These are phyloP conservation scores for Microctenopoma steveboyesi DNA, from an alignment of 2,797 vertebrate genomes.

Conservation along the genomic window DNA sequence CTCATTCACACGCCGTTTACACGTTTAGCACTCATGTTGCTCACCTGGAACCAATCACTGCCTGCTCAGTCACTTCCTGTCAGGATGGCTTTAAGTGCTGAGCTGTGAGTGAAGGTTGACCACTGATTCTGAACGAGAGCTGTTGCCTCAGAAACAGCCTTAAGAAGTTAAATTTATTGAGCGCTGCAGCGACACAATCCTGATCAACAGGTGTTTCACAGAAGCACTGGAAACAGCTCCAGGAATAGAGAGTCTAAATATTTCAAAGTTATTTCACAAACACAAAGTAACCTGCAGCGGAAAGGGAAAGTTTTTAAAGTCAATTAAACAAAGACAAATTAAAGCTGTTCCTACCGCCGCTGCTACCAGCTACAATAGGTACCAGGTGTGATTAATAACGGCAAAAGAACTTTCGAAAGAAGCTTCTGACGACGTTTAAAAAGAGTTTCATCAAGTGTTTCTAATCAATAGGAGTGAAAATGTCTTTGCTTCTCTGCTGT, in stretches of 20 bases:
- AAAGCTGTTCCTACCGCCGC: background rate
- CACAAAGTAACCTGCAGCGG: conserved; percentile 11
- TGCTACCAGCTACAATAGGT: conserved; percentile 1
- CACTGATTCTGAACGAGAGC: too few relatives aligned
- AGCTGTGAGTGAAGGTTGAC: too few relatives aligned
- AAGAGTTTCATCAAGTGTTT: background rate
- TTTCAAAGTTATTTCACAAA: too few relatives aligned
- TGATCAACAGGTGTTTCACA: background rate
- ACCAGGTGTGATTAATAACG: conserved; percentile 25
- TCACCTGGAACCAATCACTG: too few relatives aligned
- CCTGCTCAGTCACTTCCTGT: too few relatives aligned
- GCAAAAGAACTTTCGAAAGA: conserved; percentile 8
- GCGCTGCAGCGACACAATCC: too few relatives aligned
- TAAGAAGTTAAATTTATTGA: background rate
- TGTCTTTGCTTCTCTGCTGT: background rate
- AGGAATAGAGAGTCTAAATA: background rate
- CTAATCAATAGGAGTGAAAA: conserved; percentile 7
- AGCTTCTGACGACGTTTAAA: conserved; percentile 12
- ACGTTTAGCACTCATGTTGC: too few relatives aligned
- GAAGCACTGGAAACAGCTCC: background rate
- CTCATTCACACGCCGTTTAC: too few relatives aligned
- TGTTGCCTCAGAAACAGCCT: too few relatives aligned
- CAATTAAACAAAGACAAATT: conserved; percentile 16
- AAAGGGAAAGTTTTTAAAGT: conserved; percentile 13
- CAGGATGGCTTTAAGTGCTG: too few relatives aligned